Conservation (phyloP, 2,797 vertebrate species). For the Lithobates pipiens region DNA sequence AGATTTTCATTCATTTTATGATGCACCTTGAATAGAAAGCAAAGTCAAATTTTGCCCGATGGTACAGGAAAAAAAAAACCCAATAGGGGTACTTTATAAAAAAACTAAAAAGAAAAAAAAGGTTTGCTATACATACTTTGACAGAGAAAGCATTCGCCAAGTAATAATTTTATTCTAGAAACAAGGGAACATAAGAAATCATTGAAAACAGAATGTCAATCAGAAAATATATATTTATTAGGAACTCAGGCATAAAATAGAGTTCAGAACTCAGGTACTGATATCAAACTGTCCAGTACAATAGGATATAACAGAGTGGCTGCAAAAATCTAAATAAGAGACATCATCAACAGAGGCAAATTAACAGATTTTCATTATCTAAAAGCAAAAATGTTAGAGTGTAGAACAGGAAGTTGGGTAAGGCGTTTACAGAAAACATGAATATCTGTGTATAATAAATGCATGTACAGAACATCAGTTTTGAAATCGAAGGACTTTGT, state of each 20-base stretch:
- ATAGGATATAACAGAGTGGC: constrained; percentile 10
- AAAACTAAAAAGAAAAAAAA: too few relatives aligned
- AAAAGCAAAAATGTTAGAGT: background rate
- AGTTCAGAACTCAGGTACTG: constrained; percentile 11
- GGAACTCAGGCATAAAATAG: constrained; percentile 37
- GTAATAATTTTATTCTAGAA: too few relatives aligned
- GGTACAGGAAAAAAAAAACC: too few relatives aligned
- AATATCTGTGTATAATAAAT: background rate
- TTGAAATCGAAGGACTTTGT: background rate
- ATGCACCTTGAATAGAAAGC: too few relatives aligned
- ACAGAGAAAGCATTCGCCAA: too few relatives aligned
- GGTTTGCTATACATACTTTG: too few relatives aligned
- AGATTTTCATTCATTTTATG: too few relatives aligned
- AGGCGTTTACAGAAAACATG: background rate
- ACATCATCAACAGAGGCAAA: constrained; percentile 41
- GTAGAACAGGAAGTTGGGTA: background rate
- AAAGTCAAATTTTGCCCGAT: too few relatives aligned
- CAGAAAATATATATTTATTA: constrained; percentile 57
- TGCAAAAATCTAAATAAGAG: constrained; percentile 38
- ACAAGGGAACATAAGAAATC: background rate
- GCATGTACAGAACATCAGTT: background rate
- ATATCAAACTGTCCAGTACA: constrained; percentile 25
- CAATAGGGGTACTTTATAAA: too few relatives aligned
- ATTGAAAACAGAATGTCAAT: background rate
- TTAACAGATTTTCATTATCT: background rate